Evolutionary conservation across 2,888 invertebrate genomes (phyloP).

Genomic region (Saturnia pavonia): DNA sequence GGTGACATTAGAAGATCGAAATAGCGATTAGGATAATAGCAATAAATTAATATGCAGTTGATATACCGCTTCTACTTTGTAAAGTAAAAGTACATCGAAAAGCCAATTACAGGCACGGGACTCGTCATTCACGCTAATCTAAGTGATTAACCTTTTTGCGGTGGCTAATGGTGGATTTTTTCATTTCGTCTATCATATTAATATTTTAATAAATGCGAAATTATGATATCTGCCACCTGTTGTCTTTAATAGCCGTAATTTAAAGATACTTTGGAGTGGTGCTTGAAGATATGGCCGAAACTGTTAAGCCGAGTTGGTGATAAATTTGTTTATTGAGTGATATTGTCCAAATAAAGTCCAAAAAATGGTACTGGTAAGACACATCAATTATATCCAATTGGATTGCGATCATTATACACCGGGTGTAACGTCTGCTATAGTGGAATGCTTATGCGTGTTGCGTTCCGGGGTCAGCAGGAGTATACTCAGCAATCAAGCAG

Average conservation of each 20-base stretch:
- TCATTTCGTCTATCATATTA: slow-evolving; percentile 41
- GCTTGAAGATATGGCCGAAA: neutral
- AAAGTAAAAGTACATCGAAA: slow-evolving; percentile 29
- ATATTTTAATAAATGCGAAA: slow-evolving; percentile 28
- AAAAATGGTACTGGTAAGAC: too few relatives aligned
- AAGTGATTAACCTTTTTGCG: slow-evolving; percentile 63
- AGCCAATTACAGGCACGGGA: slow-evolving; percentile 59
- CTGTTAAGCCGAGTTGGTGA: neutral
- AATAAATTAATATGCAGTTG: neutral
- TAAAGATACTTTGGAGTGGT: neutral
- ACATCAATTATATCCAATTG: too few relatives aligned
- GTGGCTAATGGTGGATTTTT: slow-evolving; percentile 48
- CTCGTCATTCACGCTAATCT: slow-evolving; percentile 58
- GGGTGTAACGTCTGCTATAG: too few relatives aligned
- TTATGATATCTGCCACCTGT: slow-evolving; percentile 31
- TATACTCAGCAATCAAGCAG: too few relatives aligned
- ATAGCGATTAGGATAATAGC: neutral
- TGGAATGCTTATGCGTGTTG: too few relatives aligned
- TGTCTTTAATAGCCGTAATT: neutral
- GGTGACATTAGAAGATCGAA: too few relatives aligned
- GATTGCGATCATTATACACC: too few relatives aligned
- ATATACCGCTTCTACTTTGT: neutral
- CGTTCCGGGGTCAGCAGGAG: too few relatives aligned
- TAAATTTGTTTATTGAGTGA: too few relatives aligned
- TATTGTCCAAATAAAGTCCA: too few relatives aligned